Evolutionary conservation across 92 coral and sea anemone genomes (phyloP).

Genomic region (Actinernus sp.): DNA sequence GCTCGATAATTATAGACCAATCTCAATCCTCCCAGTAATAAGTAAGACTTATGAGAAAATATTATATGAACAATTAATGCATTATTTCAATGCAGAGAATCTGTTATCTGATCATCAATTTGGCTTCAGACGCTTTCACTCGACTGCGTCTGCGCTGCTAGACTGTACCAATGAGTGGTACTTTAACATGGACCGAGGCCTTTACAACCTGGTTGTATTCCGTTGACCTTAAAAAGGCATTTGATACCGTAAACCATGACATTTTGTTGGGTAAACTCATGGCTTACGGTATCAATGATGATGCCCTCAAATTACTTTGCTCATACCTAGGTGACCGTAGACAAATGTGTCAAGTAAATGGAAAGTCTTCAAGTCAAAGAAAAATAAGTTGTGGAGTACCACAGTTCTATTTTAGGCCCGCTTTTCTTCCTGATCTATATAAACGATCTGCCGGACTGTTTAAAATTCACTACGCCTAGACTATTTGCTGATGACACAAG

Average conservation of each 20-base stretch:
- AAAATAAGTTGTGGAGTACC: constrained; percentile 8
- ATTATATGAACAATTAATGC: constrained; percentile 9
- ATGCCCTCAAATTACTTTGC: neutral
- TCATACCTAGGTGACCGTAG: constrained; percentile 1
- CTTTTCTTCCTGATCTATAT: constrained; percentile 24
- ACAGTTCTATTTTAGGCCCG: constrained; percentile 14
- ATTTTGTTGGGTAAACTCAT: constrained; percentile 1
- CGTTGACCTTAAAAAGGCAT: constrained; percentile 2
- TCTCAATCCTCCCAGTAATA: constrained; percentile 14
- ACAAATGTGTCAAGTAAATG: constrained; percentile 5
- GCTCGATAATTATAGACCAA: constrained; percentile 26
- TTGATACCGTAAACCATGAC: constrained; percentile 9
- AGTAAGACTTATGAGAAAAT: neutral
- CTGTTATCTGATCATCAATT: constrained; percentile 10
- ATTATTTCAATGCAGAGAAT: constrained; percentile 14
- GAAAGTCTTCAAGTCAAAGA: neutral
- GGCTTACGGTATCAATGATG: neutral
- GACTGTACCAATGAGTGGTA: constrained; percentile 1
- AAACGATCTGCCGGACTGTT: constrained; percentile 23
- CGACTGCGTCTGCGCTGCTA: constrained; percentile 4
- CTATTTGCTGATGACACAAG: constrained; percentile 35
- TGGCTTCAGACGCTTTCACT: constrained; percentile 13
- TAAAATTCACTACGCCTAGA: neutral
- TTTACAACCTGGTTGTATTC: no score
- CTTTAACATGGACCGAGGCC: neutral